Conservation (phyloP, 2,888 invertebrate genomes). For the Troides oblongomaculatus region DNA sequence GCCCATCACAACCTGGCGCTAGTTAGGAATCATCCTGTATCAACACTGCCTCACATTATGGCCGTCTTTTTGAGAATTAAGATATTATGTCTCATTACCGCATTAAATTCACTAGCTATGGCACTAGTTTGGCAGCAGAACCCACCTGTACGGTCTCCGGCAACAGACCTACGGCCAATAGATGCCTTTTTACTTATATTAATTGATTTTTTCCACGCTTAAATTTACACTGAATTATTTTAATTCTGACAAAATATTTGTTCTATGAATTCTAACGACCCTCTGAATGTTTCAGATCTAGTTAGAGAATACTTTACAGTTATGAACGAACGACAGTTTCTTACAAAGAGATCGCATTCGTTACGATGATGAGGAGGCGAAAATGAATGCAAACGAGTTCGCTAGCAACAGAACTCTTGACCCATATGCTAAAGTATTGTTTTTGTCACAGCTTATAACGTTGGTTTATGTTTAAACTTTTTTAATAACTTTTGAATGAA, state of each 20-base stretch:
- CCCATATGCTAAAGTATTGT: constrained; percentile 12
- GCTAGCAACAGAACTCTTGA: constrained; percentile 20
- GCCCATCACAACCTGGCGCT: too few species aligned
- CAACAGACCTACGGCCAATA: too few species aligned
- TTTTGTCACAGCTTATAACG: background rate
- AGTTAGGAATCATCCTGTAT: too few species aligned
- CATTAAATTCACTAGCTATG: too few species aligned
- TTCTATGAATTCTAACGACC: background rate
- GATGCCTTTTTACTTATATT: too few species aligned
- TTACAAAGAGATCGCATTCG: constrained; percentile 17
- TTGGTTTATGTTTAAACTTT: background rate
- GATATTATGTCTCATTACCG: too few species aligned
- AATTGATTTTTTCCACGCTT: background rate
- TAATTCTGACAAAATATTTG: background rate
- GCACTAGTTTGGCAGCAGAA: too few species aligned
- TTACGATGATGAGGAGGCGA: constrained; percentile 14
- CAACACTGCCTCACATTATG: too few species aligned
- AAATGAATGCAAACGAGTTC: constrained; percentile 19
- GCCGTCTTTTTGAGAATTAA: too few species aligned
- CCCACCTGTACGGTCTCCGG: too few species aligned
- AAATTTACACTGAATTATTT: background rate
- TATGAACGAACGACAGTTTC: constrained; percentile 6
- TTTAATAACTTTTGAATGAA: background rate
- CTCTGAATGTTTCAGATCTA: constrained; percentile 3
- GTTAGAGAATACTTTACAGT: background rate